phyloP scores from a whole-genome alignment of 2,797 vertebrate species.

The Graptemys geographica region DNA sequence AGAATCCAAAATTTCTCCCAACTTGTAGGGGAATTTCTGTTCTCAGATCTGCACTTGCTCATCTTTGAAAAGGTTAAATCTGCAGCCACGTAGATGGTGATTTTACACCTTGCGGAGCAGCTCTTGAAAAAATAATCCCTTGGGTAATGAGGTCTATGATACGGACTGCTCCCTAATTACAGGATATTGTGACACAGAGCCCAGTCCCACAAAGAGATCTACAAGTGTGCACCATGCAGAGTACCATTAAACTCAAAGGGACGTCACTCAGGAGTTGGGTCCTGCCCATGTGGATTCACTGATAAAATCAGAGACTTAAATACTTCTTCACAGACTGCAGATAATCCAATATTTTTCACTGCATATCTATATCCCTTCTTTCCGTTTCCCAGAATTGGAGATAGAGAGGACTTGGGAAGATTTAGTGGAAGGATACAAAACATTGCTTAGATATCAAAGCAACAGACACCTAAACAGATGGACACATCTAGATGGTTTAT shows the following conservation, averaged over 20 bases:
- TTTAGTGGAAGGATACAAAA: not conserved
- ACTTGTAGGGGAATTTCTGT: not conserved
- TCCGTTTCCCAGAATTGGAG: not conserved
- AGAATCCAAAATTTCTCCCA: not conserved
- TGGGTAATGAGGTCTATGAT: not conserved
- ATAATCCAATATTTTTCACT: not conserved
- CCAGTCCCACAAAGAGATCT: too few relatives aligned
- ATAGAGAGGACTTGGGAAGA: not conserved
- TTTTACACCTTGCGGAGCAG: not conserved
- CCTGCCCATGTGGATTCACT: not conserved
- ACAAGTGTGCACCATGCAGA: not conserved
- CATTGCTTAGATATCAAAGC: not conserved
- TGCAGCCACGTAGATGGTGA: not conserved
- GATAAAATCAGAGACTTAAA: not conserved
- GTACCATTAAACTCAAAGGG: not conserved
- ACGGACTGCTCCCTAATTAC: not conserved
- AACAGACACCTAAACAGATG: not conserved
- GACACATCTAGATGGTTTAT: not conserved
- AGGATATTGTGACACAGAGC: too few relatives aligned
- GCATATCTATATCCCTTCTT: not conserved
- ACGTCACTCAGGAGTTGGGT: not conserved
- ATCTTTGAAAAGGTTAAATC: not conserved
- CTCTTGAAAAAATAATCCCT: not conserved
- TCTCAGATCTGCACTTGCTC: not conserved
- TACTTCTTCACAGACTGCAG: not conserved